Conservation (phyloP, 2,888 invertebrate species). For the Petrophora chlorosata region DNA sequence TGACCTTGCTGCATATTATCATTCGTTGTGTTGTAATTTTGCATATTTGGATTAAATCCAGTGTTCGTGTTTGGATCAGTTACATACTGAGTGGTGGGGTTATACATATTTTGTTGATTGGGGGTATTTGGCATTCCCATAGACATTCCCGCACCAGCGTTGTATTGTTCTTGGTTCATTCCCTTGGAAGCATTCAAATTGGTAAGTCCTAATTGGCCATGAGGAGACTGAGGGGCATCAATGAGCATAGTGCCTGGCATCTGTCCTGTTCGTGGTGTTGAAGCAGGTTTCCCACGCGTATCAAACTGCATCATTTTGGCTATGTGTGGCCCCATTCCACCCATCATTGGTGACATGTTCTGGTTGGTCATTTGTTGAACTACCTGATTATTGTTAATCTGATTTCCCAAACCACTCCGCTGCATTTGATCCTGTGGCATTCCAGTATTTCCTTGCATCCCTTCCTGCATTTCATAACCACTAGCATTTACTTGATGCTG, state of each 20-base stretch:
- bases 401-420: conserved; percentile 28
- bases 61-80: conserved; percentile 40
- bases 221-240: conserved; percentile 48
- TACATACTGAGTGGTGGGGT: conserved; percentile 40
- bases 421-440: conserved; percentile 34
- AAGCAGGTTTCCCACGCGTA: conserved; percentile 25
- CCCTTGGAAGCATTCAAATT: conserved; percentile 27
- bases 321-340: conserved; percentile 66
- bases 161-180: conserved; percentile 17
- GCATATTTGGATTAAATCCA: conserved; percentile 31
- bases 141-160: conserved; percentile 7
- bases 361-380: conserved; percentile 22
- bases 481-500: conserved; percentile 9
- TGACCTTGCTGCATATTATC: conserved; percentile 33
- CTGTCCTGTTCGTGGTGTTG: conserved; percentile 23
- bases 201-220: conserved; percentile 32
- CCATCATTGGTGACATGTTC: conserved; percentile 32
- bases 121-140: conserved; percentile 26
- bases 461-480: conserved; percentile 8
- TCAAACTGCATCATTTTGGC: conserved; percentile 61
- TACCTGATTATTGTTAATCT: conserved; percentile 5
- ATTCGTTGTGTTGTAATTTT: conserved; percentile 36
- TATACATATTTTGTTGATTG: conserved; percentile 35
- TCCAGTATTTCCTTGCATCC: conserved; percentile 13
- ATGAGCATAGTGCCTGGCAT: conserved; percentile 37